Evolutionary conservation across 1,140 invertebrate genomes (phyloP), one percentile per base, ranked within the genome.

Genomic region (Tribolium madens): DNA sequence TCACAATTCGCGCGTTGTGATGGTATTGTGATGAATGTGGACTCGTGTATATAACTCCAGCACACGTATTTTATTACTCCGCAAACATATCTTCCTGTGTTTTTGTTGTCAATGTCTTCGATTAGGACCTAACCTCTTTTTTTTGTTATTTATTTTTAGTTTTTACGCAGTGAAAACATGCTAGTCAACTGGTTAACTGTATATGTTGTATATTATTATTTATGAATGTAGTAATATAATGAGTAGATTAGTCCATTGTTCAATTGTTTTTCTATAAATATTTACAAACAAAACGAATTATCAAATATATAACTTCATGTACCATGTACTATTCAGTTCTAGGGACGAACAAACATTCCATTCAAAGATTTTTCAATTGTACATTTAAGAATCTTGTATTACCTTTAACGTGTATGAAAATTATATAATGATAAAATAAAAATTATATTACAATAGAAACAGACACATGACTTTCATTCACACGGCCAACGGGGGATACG

Each of bases 1-100:
- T 76, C 84, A 86, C 78, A 86, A 84, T 76, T 84, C 83, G 2
- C 73, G 85, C 18, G 85, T 86, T 13, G 85, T 86, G n/a, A 86
- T 86, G 85, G 85, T 86, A 78, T 84, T 86, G 78, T 86, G 85
- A 86, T 86, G 83, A 86, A 84, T 75, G 75, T 73, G 53, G 36
- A 72, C 31, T 33, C 79, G 80, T 80, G 81, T 79, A 75, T 73
- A 53, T 79, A 73, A 26, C 21, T 26, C 21, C 80, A 77, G 80
- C 80, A 78, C 18, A 26, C 21, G 21, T 26, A 26, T 26, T 26
- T 26, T 21, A 21, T 21, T 21, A 21, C 18, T 26, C 21, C 18
- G 18, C 21, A 82, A 77, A 83, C 80, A 83, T 81, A 84, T 84
- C 83, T 84, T 84, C 82, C 82, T 80, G 47, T 80, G 68, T 79